phyloP scores from a whole-genome alignment of 2,888 invertebrate species.

The Drosophila tripunctata region DNA sequence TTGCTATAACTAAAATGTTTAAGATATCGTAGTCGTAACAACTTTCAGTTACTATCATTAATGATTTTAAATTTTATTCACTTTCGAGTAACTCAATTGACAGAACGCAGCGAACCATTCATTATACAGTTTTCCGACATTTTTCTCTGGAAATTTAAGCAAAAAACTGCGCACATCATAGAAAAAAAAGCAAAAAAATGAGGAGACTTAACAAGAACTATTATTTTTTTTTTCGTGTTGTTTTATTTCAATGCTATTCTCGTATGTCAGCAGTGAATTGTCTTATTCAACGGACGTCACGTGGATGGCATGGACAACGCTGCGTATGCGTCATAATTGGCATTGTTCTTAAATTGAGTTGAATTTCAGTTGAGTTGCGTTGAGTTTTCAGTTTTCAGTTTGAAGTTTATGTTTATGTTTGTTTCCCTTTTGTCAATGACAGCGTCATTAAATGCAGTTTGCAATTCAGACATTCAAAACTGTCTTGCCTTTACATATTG shows the following conservation, averaged over 20 bases:
- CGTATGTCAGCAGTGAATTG: constrained; percentile 1
- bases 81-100: no score
- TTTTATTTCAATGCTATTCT: not conserved
- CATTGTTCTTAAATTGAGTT: constrained; percentile 25
- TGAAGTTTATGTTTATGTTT: constrained; percentile 23
- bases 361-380: constrained; percentile 18
- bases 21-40: no score
- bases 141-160: no score
- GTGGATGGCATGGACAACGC: constrained; percentile 15
- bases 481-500: not conserved
- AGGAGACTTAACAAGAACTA: not conserved
- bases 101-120: no score
- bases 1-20: no score
- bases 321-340: constrained; percentile 53
- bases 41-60: no score
- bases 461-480: constrained; percentile 15
- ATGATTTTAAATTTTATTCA: no score
- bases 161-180: no score
- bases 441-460: constrained; percentile 19
- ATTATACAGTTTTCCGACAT: no score
- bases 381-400: no score
- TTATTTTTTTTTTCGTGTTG: no score
- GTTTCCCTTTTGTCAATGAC: constrained; percentile 30
- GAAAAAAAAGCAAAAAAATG: not conserved
- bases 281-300: constrained; percentile 15